Conservation (phyloP, 2,113 vertebrate species). For the Tragelaphus buxtoni region DNA sequence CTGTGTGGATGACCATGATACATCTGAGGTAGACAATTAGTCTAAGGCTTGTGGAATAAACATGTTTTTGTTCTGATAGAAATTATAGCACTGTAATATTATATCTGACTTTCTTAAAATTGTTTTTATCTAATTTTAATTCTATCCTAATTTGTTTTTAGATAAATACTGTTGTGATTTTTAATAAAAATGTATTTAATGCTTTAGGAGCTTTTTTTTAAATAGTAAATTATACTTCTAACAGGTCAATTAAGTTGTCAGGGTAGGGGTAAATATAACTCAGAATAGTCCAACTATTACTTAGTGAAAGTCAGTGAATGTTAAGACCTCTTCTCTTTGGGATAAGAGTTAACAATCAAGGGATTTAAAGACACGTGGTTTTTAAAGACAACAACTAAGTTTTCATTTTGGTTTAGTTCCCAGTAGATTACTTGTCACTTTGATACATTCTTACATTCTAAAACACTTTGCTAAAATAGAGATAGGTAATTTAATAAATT, state of each 20-base stretch:
- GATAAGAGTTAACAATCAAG: slow-evolving; percentile 38
- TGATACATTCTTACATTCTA: slow-evolving; percentile 46
- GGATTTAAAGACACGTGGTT: slow-evolving; percentile 49
- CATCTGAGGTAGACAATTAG: slow-evolving; percentile 5
- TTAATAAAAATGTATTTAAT: slow-evolving; percentile 5
- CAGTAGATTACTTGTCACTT: slow-evolving; percentile 41
- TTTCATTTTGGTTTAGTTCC: slow-evolving; percentile 47
- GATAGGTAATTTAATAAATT: slow-evolving; percentile 49
- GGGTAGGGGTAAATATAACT: neutral
- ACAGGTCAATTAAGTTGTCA: slow-evolving; percentile 40
- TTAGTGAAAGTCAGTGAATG: slow-evolving; percentile 35
- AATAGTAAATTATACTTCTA: slow-evolving; percentile 31
- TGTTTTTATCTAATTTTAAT: slow-evolving; percentile 35
- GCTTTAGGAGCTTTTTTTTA: neutral
- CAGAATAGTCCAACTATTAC: slow-evolving; percentile 17
- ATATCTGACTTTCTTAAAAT: slow-evolving; percentile 9
- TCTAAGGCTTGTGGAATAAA: neutral
- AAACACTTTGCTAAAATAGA: slow-evolving; percentile 30
- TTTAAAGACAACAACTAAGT: slow-evolving; percentile 44
- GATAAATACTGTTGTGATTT: neutral
- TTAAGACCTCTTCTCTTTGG: slow-evolving; percentile 26
- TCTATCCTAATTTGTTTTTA: neutral
- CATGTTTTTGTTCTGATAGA: neutral
- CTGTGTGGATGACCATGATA: slow-evolving; percentile 45
- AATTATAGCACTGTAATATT: neutral